Conservation (phyloP, 2,888 invertebrate genomes). For the Sesia bembeciformis region DNA sequence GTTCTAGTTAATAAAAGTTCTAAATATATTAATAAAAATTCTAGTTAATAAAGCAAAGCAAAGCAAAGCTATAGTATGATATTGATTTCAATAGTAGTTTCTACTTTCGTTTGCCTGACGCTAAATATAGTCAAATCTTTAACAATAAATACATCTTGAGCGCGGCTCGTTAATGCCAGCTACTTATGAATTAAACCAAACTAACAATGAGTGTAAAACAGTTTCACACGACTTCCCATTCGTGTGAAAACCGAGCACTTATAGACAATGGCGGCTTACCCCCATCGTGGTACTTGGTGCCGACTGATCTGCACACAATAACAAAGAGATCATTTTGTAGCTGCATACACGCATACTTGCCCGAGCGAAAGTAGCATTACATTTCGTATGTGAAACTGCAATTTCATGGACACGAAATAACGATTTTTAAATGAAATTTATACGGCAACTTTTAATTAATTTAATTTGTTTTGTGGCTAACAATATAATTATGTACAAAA, state of each 20-base stretch:
- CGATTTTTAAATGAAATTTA: slow-evolving; percentile 20
- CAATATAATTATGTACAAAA: too few species aligned
- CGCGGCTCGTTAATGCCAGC: slow-evolving; percentile 5
- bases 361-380: slow-evolving; percentile 53
- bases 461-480: too few species aligned
- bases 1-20: too few species aligned
- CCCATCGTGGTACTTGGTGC: slow-evolving; percentile 13
- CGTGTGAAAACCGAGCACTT: slow-evolving; percentile 7
- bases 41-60: too few species aligned
- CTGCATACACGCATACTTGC: slow-evolving; percentile 29
- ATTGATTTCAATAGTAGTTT: background rate
- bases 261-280: slow-evolving; percentile 21
- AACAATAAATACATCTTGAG: slow-evolving; percentile 1
- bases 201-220: slow-evolving; percentile 21
- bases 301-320: slow-evolving; percentile 53
- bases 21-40: too few species aligned
- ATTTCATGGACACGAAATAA: slow-evolving; percentile 39
- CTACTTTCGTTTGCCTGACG: background rate
- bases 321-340: slow-evolving; percentile 32
- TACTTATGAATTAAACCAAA: slow-evolving; percentile 8
- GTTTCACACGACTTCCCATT: slow-evolving; percentile 20
- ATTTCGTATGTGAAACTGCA: slow-evolving; percentile 47
- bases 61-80: too few species aligned
- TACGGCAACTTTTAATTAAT: too few species aligned
- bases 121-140: background rate